Base-by-base conservation (phyloP, 2,888 invertebrate genomes). In the Chymomyza amoena region DNA sequence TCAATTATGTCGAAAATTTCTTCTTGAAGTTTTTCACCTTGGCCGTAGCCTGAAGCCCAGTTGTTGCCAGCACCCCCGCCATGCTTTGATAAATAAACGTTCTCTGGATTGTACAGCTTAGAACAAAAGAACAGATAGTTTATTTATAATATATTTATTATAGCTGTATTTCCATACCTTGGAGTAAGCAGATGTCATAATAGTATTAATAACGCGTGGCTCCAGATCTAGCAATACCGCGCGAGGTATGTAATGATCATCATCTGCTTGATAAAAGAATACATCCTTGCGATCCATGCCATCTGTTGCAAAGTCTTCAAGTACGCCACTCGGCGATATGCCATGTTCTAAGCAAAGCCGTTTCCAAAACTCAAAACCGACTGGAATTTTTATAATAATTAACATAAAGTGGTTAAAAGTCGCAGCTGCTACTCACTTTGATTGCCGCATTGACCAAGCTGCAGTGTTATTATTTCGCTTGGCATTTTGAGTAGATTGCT, bases 281-380 rank as follows among this genome's bases (percentile, higher is more conserved):
- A 99, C 99, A 94, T 99, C 99, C 93, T 99, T 99, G 66, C 99
- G 94, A 91, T 99, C 99, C 3, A 96, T 95, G 13, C 98, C 98
- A 89, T 98, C 98, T 1, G 97, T 97, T 0, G 98, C 98, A 56
- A 90, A 91, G 81, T 97, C 97, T 91, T 98, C 97, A 70, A 99
- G 92, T 71, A 97, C 97, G n/a, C 99, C 99, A 91, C 97, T 98
- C 1, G 97, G 97, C 87, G 96, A 98, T 84, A 99, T 99, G 0
- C 98, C 99, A 93, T 99, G 99, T 90, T 99, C 99, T 64, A 96
- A 94, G 91, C 99, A 99, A 64, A 99, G 92, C 88, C 98, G 96
- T 91, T 99, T 99, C 99, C 99, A 99, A 93, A 99, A 99, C 92
- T 99, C 99, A 93, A 99, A 99, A 45, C 99, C 99, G 94, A 98